Evolutionary conservation across 2,888 invertebrate genomes (phyloP), one percentile per base, ranked within the genome.

Genomic region (Sesia bembeciformis): DNA sequence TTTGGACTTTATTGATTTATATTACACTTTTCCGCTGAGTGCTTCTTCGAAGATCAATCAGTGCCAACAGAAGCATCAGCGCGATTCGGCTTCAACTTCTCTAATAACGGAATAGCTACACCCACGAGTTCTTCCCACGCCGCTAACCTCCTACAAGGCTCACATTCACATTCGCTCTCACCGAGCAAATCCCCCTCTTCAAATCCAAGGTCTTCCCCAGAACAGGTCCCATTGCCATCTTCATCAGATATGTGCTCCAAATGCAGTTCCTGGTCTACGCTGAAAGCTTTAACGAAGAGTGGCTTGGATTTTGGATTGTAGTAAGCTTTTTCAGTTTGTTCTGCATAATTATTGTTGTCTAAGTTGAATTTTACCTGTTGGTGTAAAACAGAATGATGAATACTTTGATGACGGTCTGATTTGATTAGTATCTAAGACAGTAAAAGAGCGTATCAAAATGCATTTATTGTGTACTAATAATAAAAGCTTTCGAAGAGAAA

Each of bases 61-160:
- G 87, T 85, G 3, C 86, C 87, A 2, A 86, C 87, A 1, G 84
- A 79, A 0, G 86, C 88, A 43, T 89, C 88, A 2, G 77, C 70
- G 39, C 75, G 65, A 0, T 73, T 67, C 3, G 89, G 88, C 3
- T 91, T 90, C 40, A 93, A 84, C 64, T 91, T 91, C 70, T 94
- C 94, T 59, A 95, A 72, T 57, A 95, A 79, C 65, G 95, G 94
- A 49, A 94, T 92, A 0, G 94, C 95, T 0, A 95, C 94, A 23
- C 91, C 90, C 2, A 94, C 93, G 67, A 95, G 93, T 67, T 94
- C 94, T 74, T 95, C 95, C 95, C 95, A 95, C 6, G 92, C 76
- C 1, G 84, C 81, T 7, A 90, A 81, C 4, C 81, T 63, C 38
- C 66, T 62, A 52, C 89, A 89, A 0, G 85, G 76, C 0, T 64